Conservation (phyloP, 2,888 invertebrate genomes). For the Bombylius discolor region DNA sequence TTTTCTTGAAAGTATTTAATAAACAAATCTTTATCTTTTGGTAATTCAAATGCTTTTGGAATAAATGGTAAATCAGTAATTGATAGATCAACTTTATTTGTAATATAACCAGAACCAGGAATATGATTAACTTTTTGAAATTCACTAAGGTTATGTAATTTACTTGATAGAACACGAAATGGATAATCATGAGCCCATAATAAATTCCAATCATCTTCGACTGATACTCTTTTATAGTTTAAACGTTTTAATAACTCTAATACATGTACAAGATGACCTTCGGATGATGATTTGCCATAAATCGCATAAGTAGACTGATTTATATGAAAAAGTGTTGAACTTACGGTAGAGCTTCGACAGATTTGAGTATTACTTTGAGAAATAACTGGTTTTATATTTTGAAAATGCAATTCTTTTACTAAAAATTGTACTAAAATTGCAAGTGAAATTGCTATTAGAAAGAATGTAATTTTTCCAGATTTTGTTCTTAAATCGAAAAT, state of each 20-base stretch:
- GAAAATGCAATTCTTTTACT: neutral
- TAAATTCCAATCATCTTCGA: constrained; percentile 61
- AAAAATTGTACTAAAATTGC: constrained; percentile 8
- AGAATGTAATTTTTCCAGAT: constrained; percentile 9
- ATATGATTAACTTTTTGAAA: constrained; percentile 84
- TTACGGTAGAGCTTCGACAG: neutral
- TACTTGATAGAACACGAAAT: constrained; percentile 39
- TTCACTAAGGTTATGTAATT: constrained; percentile 46
- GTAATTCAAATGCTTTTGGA: constrained; percentile 79
- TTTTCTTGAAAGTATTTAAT: constrained; percentile 51
- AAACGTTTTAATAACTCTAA: constrained; percentile 59
- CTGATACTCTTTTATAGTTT: constrained; percentile 51
- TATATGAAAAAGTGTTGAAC: neutral
- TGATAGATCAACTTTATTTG: constrained; percentile 83
- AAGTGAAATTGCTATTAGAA: constrained; percentile 6
- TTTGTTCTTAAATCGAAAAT: neutral
- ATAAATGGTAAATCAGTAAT: constrained; percentile 65
- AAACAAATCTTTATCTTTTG: constrained; percentile 57
- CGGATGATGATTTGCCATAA: constrained; percentile 41
- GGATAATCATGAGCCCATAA: constrained; percentile 94
- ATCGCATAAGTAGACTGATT: constrained; percentile 43
- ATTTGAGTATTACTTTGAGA: neutral
- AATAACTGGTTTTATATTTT: neutral
- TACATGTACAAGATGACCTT: constrained; percentile 57
- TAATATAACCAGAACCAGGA: constrained; percentile 85